Evolutionary conservation across 2,888 invertebrate species (phyloP), one percentile per base, ranked within the genome.

Genomic region (Anorthoa munda): DNA sequence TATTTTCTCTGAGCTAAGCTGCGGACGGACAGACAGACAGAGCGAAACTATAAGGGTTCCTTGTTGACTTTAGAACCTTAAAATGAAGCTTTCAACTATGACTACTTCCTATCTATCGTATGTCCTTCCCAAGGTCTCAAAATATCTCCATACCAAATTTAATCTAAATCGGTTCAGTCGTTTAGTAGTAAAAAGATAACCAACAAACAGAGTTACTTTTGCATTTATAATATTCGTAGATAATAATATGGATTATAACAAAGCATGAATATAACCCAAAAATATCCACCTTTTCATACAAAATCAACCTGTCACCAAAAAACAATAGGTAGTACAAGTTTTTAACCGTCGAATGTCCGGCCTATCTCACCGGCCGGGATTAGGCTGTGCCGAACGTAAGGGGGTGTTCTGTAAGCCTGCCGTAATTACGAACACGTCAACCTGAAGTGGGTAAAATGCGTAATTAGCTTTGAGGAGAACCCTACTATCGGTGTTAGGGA

Each of bases 391-490:
- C 68, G 66, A 83, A 79, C 72, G 69, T 64, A 84, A 77, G 74
- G 66, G 72, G 55, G 65, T 59, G 68, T 74, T 78, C 82, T 80
- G 81, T 84, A 77, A 81, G 75, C 75, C 86, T 67, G 66, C 80
- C 87, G 90, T 93, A 93, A 93, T 93, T 93, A 93, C 88, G 82
- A 82, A 88, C 90, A 90, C 87, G 93, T 92, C 93, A 92, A 88
- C 88, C 87, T 94, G 93, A 94, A 90, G 88, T 91, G 93, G 94
- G 94, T 94, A 90, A 90, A 91, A 90, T 90, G 83, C 89, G 89
- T 87, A 91, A 88, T 87, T 89, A 90, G 85, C 86, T 89, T 84
- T 79, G 78, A 85, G 78, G 72, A 74, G 66, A 60, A 21, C 15
- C 55, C 4, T 89, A 93, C 93, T 77, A 86, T 0, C 0, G 64